These are phyloP conservation scores for Pitta sordida DNA, from an alignment of 2,113 vertebrate species.

Conservation along the genomic window DNA sequence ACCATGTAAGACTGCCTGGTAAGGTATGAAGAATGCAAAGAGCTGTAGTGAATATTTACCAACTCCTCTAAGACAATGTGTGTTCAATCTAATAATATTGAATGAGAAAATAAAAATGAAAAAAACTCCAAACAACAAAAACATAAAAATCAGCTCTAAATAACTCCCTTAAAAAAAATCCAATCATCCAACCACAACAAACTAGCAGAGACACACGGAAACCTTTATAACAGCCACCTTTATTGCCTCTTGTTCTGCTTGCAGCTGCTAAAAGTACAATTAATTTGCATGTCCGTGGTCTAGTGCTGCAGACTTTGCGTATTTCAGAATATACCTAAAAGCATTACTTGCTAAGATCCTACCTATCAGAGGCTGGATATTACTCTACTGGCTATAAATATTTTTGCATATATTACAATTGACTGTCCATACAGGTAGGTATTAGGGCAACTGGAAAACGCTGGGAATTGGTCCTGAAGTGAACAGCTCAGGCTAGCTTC, in stretches of 20 bases:
- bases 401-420: not conserved
- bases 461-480: not conserved
- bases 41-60: not conserved
- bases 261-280: not conserved
- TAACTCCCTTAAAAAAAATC: not conserved
- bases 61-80: not conserved
- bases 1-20: not conserved
- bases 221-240: not conserved
- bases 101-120: not conserved
- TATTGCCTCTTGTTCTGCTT: not conserved
- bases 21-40: rapidly evolving
- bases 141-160: too few species aligned
- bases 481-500: not conserved
- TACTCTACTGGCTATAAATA: not conserved
- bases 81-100: not conserved
- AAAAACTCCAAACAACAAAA: too few species aligned
- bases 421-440: rapidly evolving
- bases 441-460: not conserved
- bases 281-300: not conserved
- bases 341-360: not conserved
- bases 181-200: not conserved
- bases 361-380: not conserved
- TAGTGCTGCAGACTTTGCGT: not conserved
- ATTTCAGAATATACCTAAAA: not conserved
- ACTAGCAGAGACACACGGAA: not conserved